phyloP scores from a whole-genome alignment of 2,797 vertebrate genomes.

The Vultur gryphus region DNA sequence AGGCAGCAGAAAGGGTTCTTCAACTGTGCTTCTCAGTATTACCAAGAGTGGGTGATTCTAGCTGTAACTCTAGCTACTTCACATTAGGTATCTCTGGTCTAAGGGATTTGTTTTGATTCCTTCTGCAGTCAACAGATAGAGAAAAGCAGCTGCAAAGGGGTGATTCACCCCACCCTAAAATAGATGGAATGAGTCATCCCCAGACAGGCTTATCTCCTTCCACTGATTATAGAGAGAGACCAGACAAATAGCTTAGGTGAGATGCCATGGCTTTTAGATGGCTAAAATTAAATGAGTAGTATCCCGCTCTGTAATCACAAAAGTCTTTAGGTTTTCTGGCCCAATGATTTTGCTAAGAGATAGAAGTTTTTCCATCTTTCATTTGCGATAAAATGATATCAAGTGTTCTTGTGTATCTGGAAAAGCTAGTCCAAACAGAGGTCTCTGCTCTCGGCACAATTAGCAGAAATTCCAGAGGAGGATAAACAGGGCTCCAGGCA shows the following conservation, averaged over 20 bases:
- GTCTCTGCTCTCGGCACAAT: not conserved
- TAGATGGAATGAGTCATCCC: slow-evolving; percentile 55
- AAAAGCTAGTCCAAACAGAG: not conserved
- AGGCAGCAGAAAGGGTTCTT: not conserved
- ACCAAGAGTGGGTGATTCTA: not conserved
- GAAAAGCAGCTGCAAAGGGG: slow-evolving; percentile 45
- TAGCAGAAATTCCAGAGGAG: not conserved
- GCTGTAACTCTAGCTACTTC: not conserved
- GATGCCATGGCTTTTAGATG: not conserved
- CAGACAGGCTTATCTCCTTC: slow-evolving; percentile 55
- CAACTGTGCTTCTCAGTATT: not conserved
- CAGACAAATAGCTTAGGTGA: slow-evolving; percentile 50
- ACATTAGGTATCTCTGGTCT: not conserved
- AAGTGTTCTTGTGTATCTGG: not conserved
- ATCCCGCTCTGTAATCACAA: not conserved
- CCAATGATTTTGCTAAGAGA: not conserved
- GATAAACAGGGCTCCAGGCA: not conserved
- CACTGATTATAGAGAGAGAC: slow-evolving; percentile 24
- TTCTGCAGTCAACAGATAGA: slow-evolving; percentile 23
- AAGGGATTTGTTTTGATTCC: slow-evolving; percentile 30
- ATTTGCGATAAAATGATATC: not conserved
- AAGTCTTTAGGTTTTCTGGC: not conserved
- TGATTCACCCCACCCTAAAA: slow-evolving; percentile 57
- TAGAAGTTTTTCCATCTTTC: not conserved
- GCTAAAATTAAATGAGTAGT: slow-evolving; percentile 29